Evolutionary conservation across 2,888 invertebrate genomes (phyloP).

Genomic region (Drosophila affinis): DNA sequence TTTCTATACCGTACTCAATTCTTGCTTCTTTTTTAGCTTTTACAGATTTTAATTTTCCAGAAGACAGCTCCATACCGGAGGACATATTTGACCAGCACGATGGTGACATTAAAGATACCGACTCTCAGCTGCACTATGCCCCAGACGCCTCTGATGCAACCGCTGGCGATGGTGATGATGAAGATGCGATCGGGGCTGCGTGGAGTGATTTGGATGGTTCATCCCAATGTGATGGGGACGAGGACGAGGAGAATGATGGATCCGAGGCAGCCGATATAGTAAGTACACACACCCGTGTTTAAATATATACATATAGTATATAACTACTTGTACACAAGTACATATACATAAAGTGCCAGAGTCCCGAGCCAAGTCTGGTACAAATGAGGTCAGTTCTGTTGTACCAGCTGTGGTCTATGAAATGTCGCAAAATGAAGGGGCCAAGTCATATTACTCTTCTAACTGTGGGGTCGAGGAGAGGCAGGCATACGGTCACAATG

Average conservation of each 20-base stretch:
- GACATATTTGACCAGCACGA: constrained; percentile 80
- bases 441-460: constrained; percentile 58
- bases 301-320: constrained; percentile 6
- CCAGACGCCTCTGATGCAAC: constrained; percentile 23
- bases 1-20: constrained; percentile 13
- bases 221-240: constrained; percentile 17
- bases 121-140: constrained; percentile 64
- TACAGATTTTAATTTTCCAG: constrained; percentile 81
- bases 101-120: constrained; percentile 59
- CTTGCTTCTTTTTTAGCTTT: constrained; percentile 23
- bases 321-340: neutral
- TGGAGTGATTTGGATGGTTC: neutral
- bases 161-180: constrained; percentile 32
- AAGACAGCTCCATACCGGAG: constrained; percentile 80
- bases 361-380: constrained; percentile 38
- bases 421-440: constrained; percentile 58
- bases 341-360: constrained; percentile 22
- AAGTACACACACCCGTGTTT: constrained; percentile 52
- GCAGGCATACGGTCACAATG: neutral
- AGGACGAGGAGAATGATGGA: constrained; percentile 54
- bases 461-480: constrained; percentile 10
- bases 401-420: constrained; percentile 50
- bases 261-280: constrained; percentile 77
- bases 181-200: neutral
- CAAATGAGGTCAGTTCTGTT: constrained; percentile 67